Conservation (phyloP, 2,888 invertebrate genomes). For the Argynnis bischoffii region DNA sequence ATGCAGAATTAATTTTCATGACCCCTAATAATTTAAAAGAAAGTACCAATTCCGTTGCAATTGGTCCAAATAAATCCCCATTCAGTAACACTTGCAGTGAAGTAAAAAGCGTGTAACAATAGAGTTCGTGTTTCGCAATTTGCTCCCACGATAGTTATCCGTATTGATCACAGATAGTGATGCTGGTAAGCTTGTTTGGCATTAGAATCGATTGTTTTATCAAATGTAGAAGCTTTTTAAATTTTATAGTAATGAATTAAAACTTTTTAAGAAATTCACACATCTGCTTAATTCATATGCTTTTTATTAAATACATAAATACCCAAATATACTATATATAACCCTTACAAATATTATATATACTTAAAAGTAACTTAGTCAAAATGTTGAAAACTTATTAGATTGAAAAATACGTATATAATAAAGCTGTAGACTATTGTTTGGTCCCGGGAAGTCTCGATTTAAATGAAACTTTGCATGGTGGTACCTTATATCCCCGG, state of each 20-base stretch:
- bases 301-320: too few relatives aligned
- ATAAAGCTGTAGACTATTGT: too few relatives aligned
- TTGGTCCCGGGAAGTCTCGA: too few relatives aligned
- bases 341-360: too few relatives aligned
- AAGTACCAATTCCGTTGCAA: constrained; percentile 29
- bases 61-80: constrained; percentile 29
- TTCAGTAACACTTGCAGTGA: constrained; percentile 30
- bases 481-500: too few relatives aligned
- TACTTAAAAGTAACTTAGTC: too few relatives aligned
- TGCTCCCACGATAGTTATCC: constrained; percentile 41
- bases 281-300: too few relatives aligned
- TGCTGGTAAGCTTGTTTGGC: constrained; percentile 20
- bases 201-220: constrained; percentile 32
- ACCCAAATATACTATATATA: too few relatives aligned
- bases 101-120: constrained; percentile 38
- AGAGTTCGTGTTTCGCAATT: constrained; percentile 37
- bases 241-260: neutral
- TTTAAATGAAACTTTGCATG: too few relatives aligned
- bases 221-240: constrained; percentile 17
- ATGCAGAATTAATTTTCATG: constrained; percentile 21
- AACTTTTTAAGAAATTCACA: too few relatives aligned
- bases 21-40: constrained; percentile 26
- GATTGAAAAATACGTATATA: too few relatives aligned
- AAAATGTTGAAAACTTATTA: too few relatives aligned
- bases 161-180: constrained; percentile 34